Evolutionary conservation across 2,888 invertebrate species (phyloP), one percentile per base, ranked within the genome.

Genomic region (Automeris io): DNA sequence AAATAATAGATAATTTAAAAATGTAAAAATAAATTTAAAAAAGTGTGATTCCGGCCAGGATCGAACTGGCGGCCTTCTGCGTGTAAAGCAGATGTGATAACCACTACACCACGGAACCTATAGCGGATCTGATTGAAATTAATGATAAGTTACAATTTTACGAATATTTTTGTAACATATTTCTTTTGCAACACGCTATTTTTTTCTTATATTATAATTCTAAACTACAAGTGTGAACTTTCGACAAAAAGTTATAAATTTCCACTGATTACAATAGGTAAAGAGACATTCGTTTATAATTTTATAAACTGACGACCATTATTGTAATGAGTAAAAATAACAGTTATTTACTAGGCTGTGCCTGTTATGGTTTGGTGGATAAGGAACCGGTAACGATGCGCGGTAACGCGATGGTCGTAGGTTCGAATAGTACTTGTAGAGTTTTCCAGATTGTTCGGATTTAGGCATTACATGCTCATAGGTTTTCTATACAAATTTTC

Each of bases 1-100:
- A n/a, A n/a, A n/a, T n/a, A n/a, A n/a, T n/a, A n/a, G n/a, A 2
- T 24, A 25, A 25, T 24, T 2, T 22, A 18, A 18, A 18, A 6
- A 16, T 25, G n/a, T 3, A n/a, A 5, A 3, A 24, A 42, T 45
- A 45, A 40, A 46, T 29, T 22, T 41, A 61, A 62, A 71, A 71
- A 57, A 8, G 49, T 52, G 45, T 81, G 82, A 76, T 81, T 80
- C 79, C 82, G 81, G 80, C 81, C 81, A 78, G 81, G 81, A 81
- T 81, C 81, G 82, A 81, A 81, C 81, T 76, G 81, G 81, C 80
- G 81, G 75, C 81, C 81, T 81, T 81, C 80, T 81, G 81, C 80
- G 82, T 81, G 79, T 80, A 80, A 79, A 80, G 80, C 80, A 81
- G 79, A 81, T 75, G 76, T 76, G 75, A 76, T 75, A 76, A 76